A percentile compares a stretch with the other conserved stretches of the same genome.
These are phyloP conservation scores for Acheta domesticus DNA, from an alignment of 2,888 invertebrate species.

Conservation along the genomic window DNA sequence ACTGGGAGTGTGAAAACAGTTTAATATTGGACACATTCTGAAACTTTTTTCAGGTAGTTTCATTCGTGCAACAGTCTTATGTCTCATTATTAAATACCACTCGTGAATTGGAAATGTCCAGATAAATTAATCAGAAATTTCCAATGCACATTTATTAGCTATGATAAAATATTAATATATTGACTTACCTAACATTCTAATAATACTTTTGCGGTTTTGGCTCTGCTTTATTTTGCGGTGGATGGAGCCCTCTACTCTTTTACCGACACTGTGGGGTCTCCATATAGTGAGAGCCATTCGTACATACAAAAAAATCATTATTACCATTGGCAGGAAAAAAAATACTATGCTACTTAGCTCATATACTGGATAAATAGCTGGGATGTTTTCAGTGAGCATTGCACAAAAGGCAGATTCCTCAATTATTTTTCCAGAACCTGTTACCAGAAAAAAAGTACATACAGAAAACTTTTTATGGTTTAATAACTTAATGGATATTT, in stretches of 20 bases:
- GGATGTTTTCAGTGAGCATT: slow-evolving; percentile 55
- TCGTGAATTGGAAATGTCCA: too few relatives aligned
- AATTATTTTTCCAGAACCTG: slow-evolving; percentile 53
- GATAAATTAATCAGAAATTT: too few relatives aligned
- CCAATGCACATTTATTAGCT: too few relatives aligned
- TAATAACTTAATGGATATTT: not conserved
- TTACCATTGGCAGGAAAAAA: slow-evolving; percentile 69
- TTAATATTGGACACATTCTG: too few relatives aligned
- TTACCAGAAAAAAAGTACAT: slow-evolving; percentile 25
- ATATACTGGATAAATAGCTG: slow-evolving; percentile 63
- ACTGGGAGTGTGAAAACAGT: too few relatives aligned
- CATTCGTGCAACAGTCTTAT: too few relatives aligned
- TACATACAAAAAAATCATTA: slow-evolving; percentile 74
- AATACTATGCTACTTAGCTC: slow-evolving; percentile 79
- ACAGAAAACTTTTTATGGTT: not conserved
- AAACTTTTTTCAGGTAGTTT: too few relatives aligned
- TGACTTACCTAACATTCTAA: slow-evolving; percentile 73
- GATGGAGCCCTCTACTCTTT: not conserved
- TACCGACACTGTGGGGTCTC: slow-evolving; percentile 40
- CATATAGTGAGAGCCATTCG: slow-evolving; percentile 72
- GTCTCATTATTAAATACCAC: too few relatives aligned
- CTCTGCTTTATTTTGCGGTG: not conserved
- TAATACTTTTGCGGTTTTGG: slow-evolving; percentile 58
- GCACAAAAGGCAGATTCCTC: slow-evolving; percentile 77
- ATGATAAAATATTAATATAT: not conserved